Conservation (phyloP, 2,113 vertebrate genomes). For the Salvelinus sp. region DNA sequence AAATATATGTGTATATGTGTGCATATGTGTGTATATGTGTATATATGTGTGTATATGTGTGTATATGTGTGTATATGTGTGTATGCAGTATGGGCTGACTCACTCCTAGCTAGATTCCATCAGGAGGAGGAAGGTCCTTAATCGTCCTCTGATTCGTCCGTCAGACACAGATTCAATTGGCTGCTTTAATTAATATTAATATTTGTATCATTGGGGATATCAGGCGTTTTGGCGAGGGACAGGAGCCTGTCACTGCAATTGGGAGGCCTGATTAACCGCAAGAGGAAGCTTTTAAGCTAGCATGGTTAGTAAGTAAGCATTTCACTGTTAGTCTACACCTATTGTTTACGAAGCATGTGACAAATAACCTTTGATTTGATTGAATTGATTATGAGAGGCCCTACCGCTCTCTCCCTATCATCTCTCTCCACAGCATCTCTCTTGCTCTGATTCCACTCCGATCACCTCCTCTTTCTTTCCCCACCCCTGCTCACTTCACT, state of each 20-base stretch:
- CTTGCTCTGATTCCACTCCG: neutral
- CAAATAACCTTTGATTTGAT: too few species aligned
- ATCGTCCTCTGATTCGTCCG: constrained; percentile 67
- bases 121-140: constrained; percentile 47
- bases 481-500: too few species aligned
- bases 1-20: too few species aligned
- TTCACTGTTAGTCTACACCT: too few species aligned
- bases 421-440: constrained; percentile 55
- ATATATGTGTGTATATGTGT: constrained; percentile 7
- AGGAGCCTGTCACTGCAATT: constrained; percentile 72
- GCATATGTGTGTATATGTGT: neutral
- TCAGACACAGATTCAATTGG: constrained; percentile 77
- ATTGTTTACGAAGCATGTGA: too few species aligned
- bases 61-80: constrained; percentile 17
- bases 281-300: constrained; percentile 75
- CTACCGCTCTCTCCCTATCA: constrained; percentile 52
- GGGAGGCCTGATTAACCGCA: constrained; percentile 73
- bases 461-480: too few species aligned
- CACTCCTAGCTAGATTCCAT: constrained; percentile 57
- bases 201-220: constrained; percentile 74
- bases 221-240: constrained; percentile 57
- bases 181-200: constrained; percentile 78
- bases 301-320: constrained; percentile 63
- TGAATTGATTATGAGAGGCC: constrained; percentile 56
- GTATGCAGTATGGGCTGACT: constrained; percentile 30